These are phyloP conservation scores for Galemys pyrenaicus DNA, from an alignment of 2,113 vertebrate species.

Conservation along the genomic window DNA sequence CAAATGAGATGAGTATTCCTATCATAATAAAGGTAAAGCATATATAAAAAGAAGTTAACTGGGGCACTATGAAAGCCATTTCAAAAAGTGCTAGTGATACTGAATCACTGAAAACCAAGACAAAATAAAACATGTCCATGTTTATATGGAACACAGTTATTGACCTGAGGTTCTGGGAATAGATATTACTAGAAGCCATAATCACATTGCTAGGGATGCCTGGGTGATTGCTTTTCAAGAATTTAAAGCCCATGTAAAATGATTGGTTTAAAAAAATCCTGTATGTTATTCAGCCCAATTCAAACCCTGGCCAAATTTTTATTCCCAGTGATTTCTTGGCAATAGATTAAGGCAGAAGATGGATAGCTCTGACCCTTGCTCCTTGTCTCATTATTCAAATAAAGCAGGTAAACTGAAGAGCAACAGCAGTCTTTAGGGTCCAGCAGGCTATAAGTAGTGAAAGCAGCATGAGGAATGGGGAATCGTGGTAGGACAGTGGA, in stretches of 20 bases:
- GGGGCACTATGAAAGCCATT: background rate
- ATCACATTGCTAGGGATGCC: background rate
- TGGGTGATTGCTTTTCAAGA: background rate
- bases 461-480: background rate
- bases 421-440: background rate
- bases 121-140: background rate
- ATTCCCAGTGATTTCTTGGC: background rate
- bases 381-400: background rate
- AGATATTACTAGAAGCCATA: background rate
- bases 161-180: background rate
- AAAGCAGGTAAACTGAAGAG: background rate
- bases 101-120: background rate
- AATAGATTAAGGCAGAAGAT: background rate
- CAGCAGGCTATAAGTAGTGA: background rate
- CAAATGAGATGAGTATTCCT: background rate
- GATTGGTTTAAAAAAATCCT: background rate
- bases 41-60: background rate
- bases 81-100: background rate
- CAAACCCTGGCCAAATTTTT: background rate
- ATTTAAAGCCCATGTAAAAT: background rate
- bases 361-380: background rate
- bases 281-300: background rate
- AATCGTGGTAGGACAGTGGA: background rate
- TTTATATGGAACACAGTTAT: background rate
- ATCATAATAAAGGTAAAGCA: background rate